Percentiles rank a stretch among this genome's conserved stretches.
Conservation (phyloP, 1,140 invertebrate genomes). For the Sarcophaga bullata region DNA sequence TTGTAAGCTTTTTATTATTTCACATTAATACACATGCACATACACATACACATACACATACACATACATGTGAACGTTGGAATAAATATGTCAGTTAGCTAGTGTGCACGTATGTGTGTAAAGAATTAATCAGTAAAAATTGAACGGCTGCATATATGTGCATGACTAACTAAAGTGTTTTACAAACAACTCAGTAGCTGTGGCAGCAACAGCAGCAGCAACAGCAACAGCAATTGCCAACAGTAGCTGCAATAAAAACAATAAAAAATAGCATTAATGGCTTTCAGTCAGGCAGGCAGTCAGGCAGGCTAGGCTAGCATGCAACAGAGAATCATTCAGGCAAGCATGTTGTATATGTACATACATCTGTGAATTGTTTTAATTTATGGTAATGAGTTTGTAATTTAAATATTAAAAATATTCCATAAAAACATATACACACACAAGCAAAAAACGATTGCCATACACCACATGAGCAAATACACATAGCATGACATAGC, state of each 20-base stretch:
- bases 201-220: not conserved
- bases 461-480: not conserved
- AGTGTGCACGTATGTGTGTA: not conserved
- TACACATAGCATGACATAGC: not conserved
- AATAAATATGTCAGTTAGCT: not conserved
- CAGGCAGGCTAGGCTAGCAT: too few relatives aligned
- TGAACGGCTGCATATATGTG: not conserved
- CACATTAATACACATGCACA: not conserved
- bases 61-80: not conserved
- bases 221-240: not conserved
- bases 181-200: not conserved
- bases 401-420: constrained; percentile 11
- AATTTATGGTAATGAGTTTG: constrained; percentile 15
- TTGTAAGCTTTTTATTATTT: too few relatives aligned
- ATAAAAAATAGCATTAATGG: too few relatives aligned
- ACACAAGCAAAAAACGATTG: not conserved
- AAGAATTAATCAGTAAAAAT: constrained; percentile 6
- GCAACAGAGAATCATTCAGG: not conserved
- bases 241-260: too few relatives aligned
- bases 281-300: too few relatives aligned
- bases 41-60: not conserved
- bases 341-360: too few relatives aligned
- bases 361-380: constrained; percentile 10
- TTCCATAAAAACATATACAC: not conserved
- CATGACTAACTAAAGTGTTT: constrained; percentile 9